A percentile compares a stretch with the other conserved stretches of the same genome.
phyloP scores from a whole-genome alignment of 2,113 vertebrate species.

The Scophthalmus maximus region DNA sequence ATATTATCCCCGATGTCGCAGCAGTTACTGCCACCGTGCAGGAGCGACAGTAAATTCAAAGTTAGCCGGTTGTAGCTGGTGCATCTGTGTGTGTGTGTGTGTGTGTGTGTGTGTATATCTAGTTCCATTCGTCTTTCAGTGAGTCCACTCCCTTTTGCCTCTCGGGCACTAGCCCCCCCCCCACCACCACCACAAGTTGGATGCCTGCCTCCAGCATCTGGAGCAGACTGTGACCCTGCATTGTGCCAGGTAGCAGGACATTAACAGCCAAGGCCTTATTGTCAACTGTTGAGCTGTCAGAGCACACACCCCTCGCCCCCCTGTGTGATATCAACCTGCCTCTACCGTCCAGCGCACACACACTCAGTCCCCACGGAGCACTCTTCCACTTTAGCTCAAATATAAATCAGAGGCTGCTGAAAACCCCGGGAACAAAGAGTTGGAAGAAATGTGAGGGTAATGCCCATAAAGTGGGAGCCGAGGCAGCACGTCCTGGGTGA shows the following conservation, averaged over 20 bases:
- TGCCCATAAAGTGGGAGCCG: constrained; percentile 40
- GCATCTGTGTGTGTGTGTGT: constrained; percentile 28
- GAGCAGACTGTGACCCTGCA: constrained; percentile 69
- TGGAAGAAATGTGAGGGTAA: constrained; percentile 49
- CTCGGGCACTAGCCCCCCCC: constrained; percentile 9
- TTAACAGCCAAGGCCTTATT: constrained; percentile 75
- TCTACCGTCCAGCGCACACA: constrained; percentile 17
- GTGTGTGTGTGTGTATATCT: constrained; percentile 14
- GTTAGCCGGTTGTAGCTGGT: constrained; percentile 40
- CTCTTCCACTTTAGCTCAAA: constrained; percentile 61
- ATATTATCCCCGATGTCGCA: constrained; percentile 68
- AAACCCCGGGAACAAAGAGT: constrained; percentile 39
- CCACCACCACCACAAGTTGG: constrained; percentile 50
- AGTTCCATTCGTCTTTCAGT: constrained; percentile 65
- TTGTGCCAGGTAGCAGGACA: constrained; percentile 71
- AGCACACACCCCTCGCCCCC: constrained; percentile 53
- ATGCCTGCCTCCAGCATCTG: constrained; percentile 72
- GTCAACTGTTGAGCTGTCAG: constrained; percentile 76
- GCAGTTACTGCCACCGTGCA: constrained; percentile 42
- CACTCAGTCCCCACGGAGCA: constrained; percentile 38
- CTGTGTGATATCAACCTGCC: constrained; percentile 49
- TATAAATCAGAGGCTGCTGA: constrained; percentile 63
- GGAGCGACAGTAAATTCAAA: constrained; percentile 41
- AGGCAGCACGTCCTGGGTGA: constrained; percentile 18
- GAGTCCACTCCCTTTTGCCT: constrained; percentile 45